phyloP scores from a whole-genome alignment of 1,140 invertebrate species.

The Camponotus floridanus region DNA sequence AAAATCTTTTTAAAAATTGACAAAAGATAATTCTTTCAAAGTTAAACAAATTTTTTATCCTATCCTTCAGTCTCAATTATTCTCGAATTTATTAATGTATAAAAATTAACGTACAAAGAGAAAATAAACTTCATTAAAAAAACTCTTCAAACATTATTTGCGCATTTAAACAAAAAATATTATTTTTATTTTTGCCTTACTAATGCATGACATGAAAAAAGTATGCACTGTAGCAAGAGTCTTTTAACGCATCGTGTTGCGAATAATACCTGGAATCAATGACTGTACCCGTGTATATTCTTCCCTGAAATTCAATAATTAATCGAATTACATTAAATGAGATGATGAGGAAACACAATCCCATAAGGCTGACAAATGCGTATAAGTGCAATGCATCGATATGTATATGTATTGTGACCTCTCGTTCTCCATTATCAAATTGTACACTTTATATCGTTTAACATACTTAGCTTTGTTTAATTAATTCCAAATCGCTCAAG shows the following conservation, averaged over 20 bases:
- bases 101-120: neutral
- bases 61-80: neutral
- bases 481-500: slow-evolving; percentile 53
- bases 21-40: neutral
- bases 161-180: neutral
- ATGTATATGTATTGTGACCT: neutral
- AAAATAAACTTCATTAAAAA: neutral
- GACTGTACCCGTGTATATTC: neutral
- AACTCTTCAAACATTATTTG: neutral
- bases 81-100: neutral
- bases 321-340: slow-evolving; percentile 24
- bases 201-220: neutral
- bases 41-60: neutral
- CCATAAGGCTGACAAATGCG: neutral
- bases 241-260: neutral
- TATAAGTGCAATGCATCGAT: neutral
- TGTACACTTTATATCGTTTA: slow-evolving; percentile 59
- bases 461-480: slow-evolving; percentile 62
- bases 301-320: slow-evolving; percentile 33
- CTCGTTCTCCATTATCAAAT: slow-evolving; percentile 21
- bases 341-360: slow-evolving; percentile 5
- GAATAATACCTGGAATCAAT: neutral
- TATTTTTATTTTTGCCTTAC: neutral
- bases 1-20: neutral
- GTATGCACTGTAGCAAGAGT: neutral